Base-by-base conservation (phyloP, 2,888 invertebrate genomes). In the Heterodera filipjevi region DNA sequence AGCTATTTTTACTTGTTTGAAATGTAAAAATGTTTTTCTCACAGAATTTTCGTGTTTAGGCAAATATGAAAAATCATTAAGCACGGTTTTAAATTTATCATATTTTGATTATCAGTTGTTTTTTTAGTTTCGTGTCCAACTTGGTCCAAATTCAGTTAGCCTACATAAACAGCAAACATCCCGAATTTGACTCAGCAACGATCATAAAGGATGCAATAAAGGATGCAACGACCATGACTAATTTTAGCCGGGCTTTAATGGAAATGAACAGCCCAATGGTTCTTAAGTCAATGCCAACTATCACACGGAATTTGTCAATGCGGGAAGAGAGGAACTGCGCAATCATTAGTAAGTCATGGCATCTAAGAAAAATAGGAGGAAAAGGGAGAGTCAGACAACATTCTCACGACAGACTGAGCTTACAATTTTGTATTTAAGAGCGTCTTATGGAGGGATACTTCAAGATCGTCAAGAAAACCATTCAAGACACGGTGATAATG, bases 101-200 rank as follows among this genome's bases (percentile, higher is more conserved):
- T n/a, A n/a, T n/a, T n/a, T n/a, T n/a, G n/a, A n/a, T n/a, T n/a
- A n/a, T n/a, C n/a, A n/a, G n/a, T n/a, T n/a, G n/a, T n/a, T n/a
- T 72, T n/a, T 75, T 19, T 22, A 39, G 75, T 3, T 98, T 99
- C 96, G 97, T 98, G 71, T 96, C 97, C 90, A 97, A 99, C 91
- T 90, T 99, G 86, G 96, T 99, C 22, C 94, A 94, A 64, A 96
- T 99, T 86, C 99, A 99, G 91, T 91, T 99, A 89, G 96, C 99
- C 0, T 99, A 99, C 90, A 98, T 99, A 77, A 99, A 99, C 91
- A 99, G 98, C 19, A 98, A 97, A 90, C 99, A 99, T 91, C 99
- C 99, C 0, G 99, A 99, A 92, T 99, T 99, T 91, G 98, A 99
- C 90, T 96, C 97, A 1, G 94, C 94, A 30, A 91, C 95, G 71